Conservation (phyloP, 2,797 vertebrate species). For the Philypnodon macrostomus region DNA sequence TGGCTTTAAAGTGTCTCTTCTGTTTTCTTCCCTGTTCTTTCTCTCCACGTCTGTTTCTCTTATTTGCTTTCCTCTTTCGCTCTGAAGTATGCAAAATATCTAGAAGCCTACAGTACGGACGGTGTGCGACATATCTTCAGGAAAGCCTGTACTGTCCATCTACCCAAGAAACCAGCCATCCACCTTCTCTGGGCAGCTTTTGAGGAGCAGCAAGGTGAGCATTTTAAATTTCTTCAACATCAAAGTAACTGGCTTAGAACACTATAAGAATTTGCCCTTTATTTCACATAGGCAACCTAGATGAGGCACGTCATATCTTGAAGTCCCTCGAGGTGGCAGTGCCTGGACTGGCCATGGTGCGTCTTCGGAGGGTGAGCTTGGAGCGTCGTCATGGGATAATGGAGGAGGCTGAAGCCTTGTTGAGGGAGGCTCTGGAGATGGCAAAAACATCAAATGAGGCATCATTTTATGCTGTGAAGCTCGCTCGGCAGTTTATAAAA, state of each 20-base stretch:
- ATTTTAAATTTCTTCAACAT: background rate
- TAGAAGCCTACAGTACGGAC: conserved; percentile 95
- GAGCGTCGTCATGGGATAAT: conserved; percentile 93
- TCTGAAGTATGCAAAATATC: conserved; percentile 98
- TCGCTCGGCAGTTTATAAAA: conserved; percentile 90
- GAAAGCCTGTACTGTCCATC: conserved; percentile 92
- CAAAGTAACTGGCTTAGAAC: background rate
- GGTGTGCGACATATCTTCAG: conserved; percentile 95
- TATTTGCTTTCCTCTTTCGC: conserved; percentile 78
- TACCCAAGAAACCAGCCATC: conserved; percentile 90
- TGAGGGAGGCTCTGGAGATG: conserved; percentile 86
- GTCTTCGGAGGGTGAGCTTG: conserved; percentile 90
- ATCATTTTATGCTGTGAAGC: conserved; percentile 92
- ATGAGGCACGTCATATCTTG: conserved; percentile 89
- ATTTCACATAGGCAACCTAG: conserved; percentile 80
- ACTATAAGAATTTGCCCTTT: background rate
- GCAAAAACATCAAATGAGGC: conserved; percentile 81
- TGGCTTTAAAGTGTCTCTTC: conserved; percentile 73
- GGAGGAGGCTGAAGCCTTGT: conserved; percentile 87
- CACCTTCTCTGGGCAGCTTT: conserved; percentile 97
- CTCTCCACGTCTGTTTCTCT: conserved; percentile 69
- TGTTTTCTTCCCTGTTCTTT: conserved; percentile 60
- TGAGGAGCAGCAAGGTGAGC: conserved; percentile 95
- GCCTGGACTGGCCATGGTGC: conserved; percentile 90
- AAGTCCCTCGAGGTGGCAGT: conserved; percentile 84